Evolutionary conservation across 2,888 invertebrate species (phyloP).

Genomic region (Troglohyphantes excavatus): DNA sequence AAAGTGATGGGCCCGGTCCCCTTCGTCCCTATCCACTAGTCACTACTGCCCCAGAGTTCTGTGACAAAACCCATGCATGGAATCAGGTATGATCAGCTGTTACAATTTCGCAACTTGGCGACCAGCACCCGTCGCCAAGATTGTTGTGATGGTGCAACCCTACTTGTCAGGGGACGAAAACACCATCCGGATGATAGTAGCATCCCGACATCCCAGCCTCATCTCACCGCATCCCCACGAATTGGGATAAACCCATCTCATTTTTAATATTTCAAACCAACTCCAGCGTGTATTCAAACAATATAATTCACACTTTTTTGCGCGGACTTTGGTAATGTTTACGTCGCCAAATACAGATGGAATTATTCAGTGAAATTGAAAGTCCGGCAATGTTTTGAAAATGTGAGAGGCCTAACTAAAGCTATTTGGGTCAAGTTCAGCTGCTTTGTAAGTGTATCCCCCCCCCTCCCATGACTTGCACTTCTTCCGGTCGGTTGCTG

Average conservation of each 20-base stretch:
- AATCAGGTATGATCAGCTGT: too few species aligned
- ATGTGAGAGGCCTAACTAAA: constrained; percentile 30
- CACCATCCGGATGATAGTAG: constrained; percentile 26
- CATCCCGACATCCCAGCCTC: not conserved
- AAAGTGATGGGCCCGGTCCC: too few species aligned
- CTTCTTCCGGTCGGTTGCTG: too few species aligned
- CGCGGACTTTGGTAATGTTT: too few species aligned
- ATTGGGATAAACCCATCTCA: not conserved
- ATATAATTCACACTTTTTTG: too few species aligned
- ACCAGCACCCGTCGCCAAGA: not conserved
- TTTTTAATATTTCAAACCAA: too few species aligned
- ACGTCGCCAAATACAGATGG: not conserved
- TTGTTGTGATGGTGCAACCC: constrained; percentile 6
- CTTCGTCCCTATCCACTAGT: too few species aligned
- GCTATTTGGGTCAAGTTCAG: constrained; percentile 66
- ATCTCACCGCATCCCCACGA: not conserved
- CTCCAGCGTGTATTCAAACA: too few species aligned
- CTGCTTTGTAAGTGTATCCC: too few species aligned
- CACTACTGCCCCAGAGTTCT: too few species aligned
- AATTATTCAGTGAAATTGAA: constrained; percentile 16
- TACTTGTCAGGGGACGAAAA: constrained; percentile 11
- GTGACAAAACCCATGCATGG: too few species aligned
- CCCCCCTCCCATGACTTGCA: too few species aligned
- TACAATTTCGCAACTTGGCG: not conserved
- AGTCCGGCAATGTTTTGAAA: not conserved